Conservation (phyloP, 2,888 invertebrate genomes). For the Chamaedrilus cognettii region DNA sequence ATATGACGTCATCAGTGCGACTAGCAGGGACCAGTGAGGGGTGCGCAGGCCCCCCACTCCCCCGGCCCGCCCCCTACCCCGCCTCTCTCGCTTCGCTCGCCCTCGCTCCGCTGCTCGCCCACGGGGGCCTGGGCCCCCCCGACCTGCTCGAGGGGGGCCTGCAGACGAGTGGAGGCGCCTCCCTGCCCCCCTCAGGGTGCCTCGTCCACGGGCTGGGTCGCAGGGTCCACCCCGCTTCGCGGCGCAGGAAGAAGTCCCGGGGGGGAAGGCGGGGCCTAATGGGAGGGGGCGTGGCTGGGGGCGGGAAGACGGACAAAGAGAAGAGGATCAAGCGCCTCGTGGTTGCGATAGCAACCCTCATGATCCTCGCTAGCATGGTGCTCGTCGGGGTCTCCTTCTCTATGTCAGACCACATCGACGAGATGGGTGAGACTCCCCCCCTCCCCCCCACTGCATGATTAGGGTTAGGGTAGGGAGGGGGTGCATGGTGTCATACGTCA, state of each 20-base stretch:
- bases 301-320: not conserved
- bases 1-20: not conserved
- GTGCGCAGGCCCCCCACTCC: not conserved
- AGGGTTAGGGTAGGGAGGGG: no score
- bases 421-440: not conserved
- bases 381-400: slow-evolving; percentile 5
- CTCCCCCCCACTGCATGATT: no score
- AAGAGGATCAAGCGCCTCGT: not conserved
- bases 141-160: no score
- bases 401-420: slow-evolving; percentile 4
- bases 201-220: not conserved
- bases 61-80: not conserved
- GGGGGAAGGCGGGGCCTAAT: not conserved
- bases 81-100: not conserved
- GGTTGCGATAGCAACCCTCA: not conserved
- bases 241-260: not conserved
- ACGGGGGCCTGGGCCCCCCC: not conserved
- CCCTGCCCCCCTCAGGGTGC: not conserved
- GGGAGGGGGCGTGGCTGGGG: not conserved
- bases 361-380: not conserved
- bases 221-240: not conserved
- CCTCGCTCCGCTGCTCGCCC: not conserved
- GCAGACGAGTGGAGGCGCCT: no score
- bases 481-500: no score
- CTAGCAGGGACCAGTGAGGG: not conserved